These are phyloP conservation scores for Teinopalpus imperialis DNA, from an alignment of 2,888 invertebrate species.

Conservation along the genomic window DNA sequence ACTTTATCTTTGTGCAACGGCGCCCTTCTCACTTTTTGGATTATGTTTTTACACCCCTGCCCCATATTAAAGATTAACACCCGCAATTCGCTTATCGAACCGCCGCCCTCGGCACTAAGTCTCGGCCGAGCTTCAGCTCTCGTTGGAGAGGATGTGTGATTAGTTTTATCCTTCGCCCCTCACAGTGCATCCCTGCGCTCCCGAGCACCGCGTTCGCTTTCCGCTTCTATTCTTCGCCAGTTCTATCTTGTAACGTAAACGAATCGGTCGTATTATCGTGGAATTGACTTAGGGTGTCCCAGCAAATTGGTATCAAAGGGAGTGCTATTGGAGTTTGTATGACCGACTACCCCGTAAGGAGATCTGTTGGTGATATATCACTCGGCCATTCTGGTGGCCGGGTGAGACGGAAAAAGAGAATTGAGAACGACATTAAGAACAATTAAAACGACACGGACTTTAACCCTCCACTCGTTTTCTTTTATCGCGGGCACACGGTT, in stretches of 20 bases:
- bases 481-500: slow-evolving; percentile 3
- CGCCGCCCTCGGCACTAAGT: slow-evolving; percentile 24
- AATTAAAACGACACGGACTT: slow-evolving; percentile 2
- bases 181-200: slow-evolving; percentile 36
- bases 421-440: slow-evolving; percentile 8
- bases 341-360: too few relatives aligned
- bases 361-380: neutral
- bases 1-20: too few relatives aligned
- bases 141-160: slow-evolving; percentile 71
- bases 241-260: slow-evolving; percentile 54
- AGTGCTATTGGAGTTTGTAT: slow-evolving; percentile 31
- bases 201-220: slow-evolving; percentile 32
- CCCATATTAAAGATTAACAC: too few relatives aligned
- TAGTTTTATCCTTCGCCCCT: slow-evolving; percentile 74
- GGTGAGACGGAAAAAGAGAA: neutral
- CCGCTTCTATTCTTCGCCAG: slow-evolving; percentile 49
- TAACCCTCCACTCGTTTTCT: neutral
- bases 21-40: too few relatives aligned
- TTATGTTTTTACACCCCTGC: too few relatives aligned
- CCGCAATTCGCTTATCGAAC: slow-evolving; percentile 9
- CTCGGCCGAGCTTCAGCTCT: slow-evolving; percentile 33
- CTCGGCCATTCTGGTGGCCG: neutral
- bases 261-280: slow-evolving; percentile 48
- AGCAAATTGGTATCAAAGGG: slow-evolving; percentile 44
- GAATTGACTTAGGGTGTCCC: slow-evolving; percentile 41